Conservation (phyloP, 2,888 invertebrate genomes). For the Trissoscelio sp. region DNA sequence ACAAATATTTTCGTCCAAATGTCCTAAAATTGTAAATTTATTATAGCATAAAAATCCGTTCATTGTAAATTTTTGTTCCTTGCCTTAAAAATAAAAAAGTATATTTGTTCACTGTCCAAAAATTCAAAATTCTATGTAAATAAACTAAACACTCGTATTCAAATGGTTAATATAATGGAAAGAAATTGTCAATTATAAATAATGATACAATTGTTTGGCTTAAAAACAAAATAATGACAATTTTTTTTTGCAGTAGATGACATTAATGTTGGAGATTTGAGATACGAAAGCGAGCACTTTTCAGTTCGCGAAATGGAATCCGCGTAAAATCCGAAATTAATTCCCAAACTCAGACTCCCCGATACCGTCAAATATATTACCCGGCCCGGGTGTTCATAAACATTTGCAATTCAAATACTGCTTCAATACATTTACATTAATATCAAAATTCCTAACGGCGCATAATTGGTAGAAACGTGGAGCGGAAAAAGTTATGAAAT, state of each 20-base stretch:
- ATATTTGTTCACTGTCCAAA: too few relatives aligned
- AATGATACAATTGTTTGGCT: too few relatives aligned
- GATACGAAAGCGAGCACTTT: neutral
- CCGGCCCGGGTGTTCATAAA: slow-evolving; percentile 38
- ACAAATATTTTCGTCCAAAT: too few relatives aligned
- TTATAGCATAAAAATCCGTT: too few relatives aligned
- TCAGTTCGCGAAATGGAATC: slow-evolving; percentile 21
- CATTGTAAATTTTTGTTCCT: too few relatives aligned
- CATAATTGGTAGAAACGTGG: slow-evolving; percentile 19
- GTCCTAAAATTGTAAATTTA: too few relatives aligned
- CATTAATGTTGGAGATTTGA: neutral
- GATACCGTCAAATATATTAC: slow-evolving; percentile 48
- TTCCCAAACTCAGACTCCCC: slow-evolving; percentile 33
- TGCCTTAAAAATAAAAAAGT: too few relatives aligned
- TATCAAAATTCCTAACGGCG: slow-evolving; percentile 42
- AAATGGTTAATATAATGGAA: too few relatives aligned
- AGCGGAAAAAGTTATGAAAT: slow-evolving; percentile 28
- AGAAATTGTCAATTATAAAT: too few relatives aligned
- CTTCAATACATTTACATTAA: slow-evolving; percentile 51
- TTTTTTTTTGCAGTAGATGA: neutral
- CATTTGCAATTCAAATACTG: slow-evolving; percentile 55
- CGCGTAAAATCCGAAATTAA: slow-evolving; percentile 33
- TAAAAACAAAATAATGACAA: too few relatives aligned
- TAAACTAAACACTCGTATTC: too few relatives aligned
- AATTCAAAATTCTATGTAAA: too few relatives aligned